A percentile compares a stretch with the other conserved stretches of the same genome.
phyloP scores from a whole-genome alignment of 2,888 invertebrate species.

The Drosophila prolongata region DNA sequence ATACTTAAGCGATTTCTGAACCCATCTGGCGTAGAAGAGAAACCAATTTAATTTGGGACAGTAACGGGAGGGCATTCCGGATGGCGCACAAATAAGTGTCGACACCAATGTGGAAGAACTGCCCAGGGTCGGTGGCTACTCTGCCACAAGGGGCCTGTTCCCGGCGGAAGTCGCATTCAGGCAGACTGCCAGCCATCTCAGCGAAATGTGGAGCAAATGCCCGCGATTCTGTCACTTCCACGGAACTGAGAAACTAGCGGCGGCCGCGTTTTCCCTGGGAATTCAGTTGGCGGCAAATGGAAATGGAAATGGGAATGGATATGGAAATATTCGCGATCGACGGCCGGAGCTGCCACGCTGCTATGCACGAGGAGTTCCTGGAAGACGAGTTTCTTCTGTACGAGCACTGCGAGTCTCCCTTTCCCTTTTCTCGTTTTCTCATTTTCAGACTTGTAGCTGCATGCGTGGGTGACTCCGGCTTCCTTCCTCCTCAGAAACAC shows the following conservation, averaged over 20 bases:
- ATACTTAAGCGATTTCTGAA: slow-evolving; percentile 5
- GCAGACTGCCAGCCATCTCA: slow-evolving; percentile 21
- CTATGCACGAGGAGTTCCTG: slow-evolving; percentile 58
- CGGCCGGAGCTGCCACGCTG: slow-evolving; percentile 5
- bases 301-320: slow-evolving; percentile 57
- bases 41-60: slow-evolving; percentile 39
- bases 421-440: slow-evolving; percentile 19
- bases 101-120: slow-evolving; percentile 24
- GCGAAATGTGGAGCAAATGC: slow-evolving; percentile 66
- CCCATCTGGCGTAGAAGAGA: slow-evolving; percentile 22
- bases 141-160: slow-evolving; percentile 32
- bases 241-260: slow-evolving; percentile 43
- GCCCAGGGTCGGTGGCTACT: slow-evolving; percentile 20
- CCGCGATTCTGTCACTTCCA: slow-evolving; percentile 49
- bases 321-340: slow-evolving; percentile 65
- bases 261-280: slow-evolving; percentile 54
- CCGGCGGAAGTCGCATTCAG: slow-evolving; percentile 58
- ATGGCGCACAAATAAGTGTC: slow-evolving; percentile 29
- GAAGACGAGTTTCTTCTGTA: slow-evolving; percentile 63
- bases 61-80: slow-evolving; percentile 30
- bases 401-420: slow-evolving; percentile 44
- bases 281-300: slow-evolving; percentile 57
- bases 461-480: slow-evolving; percentile 61
- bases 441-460: slow-evolving; percentile 30
- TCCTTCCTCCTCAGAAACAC: slow-evolving; percentile 50